Evolutionary conservation across 1,140 invertebrate genomes (phyloP), one percentile per base, ranked within the genome.

Genomic region (Chlorops oryzae): DNA sequence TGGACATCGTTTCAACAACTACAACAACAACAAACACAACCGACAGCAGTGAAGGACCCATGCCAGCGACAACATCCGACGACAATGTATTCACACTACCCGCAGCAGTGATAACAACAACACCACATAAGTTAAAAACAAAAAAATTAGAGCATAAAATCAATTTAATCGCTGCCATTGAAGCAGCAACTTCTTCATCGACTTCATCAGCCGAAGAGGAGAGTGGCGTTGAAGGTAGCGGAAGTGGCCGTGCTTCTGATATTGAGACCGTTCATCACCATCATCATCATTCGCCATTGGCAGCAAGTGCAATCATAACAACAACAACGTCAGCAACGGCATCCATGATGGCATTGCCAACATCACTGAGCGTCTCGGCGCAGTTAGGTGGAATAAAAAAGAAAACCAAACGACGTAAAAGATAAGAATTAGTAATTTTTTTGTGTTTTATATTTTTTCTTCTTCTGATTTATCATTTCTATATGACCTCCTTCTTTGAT

Each of bases 361-460:
- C 12, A 9, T 37, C 15, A 25, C 27, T 20, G 27, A 9, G 13
- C 44, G 41, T 24, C 18, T 27, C 40, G 12, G 22, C 35, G 38
- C 65, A 55, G 59, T 56, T 57, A 57, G 61, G 66, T 69, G 60
- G 52, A 43, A 54, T 57, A 60, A 70, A 71, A 56, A 71, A 71
- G 58, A 70, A 71, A 59, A 65, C 60, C 0, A 71, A 71, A 47
- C 57, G 63, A 6, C 69, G 68, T 45, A 71, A 71, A 44, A 71
- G 68, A 71, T 70, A 70, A 71, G 68, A 71, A 65, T 70, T 70
- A 71, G 65, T 61, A 44, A 64, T 70, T 49, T 70, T 63, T 68
- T 66, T 70, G 65, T 59, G 70, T 65, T 70, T 63, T 59, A 59
- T 70, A 50, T 68, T 68, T 54, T 65, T 67, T 61, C 51, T 70